Evolutionary conservation across 2,113 vertebrate species (phyloP).

Genomic region (Oophaga pumilio): DNA sequence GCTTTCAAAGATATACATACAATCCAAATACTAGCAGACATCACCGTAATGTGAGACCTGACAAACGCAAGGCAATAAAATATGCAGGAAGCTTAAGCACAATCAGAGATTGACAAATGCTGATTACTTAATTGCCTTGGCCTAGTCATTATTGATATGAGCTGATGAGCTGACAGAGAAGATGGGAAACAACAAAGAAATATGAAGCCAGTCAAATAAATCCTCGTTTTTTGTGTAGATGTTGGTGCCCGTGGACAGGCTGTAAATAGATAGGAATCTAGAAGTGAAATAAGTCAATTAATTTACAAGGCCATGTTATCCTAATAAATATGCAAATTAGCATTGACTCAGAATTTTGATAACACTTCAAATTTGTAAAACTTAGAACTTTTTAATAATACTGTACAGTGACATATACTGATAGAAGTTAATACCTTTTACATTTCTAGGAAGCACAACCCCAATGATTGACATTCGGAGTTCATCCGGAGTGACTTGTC

Average conservation of each 20-base stretch:
- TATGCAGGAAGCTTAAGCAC: slow-evolving; percentile 21
- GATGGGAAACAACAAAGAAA: slow-evolving; percentile 25
- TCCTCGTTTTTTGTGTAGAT: not conserved
- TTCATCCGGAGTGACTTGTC: too few relatives aligned
- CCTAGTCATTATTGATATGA: slow-evolving; percentile 51
- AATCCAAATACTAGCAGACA: not conserved
- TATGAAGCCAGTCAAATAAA: slow-evolving; percentile 17
- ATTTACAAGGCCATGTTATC: slow-evolving; percentile 6
- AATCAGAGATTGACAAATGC: slow-evolving; percentile 52
- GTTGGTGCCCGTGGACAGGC: slow-evolving; percentile 25
- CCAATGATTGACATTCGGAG: too few relatives aligned
- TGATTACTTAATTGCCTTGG: slow-evolving; percentile 51
- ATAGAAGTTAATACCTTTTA: too few relatives aligned
- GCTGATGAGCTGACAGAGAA: slow-evolving; percentile 42
- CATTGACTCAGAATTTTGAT: not conserved
- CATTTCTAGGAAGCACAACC: too few relatives aligned
- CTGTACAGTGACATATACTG: too few relatives aligned
- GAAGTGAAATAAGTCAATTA: slow-evolving; percentile 18
- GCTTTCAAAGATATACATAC: not conserved
- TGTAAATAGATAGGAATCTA: slow-evolving; percentile 24
- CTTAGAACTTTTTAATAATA: not conserved
- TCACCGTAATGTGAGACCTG: not conserved
- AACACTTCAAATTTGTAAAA: not conserved
- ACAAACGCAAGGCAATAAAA: slow-evolving; percentile 7
- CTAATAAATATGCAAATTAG: slow-evolving; percentile 26